Evolutionary conservation across 2,113 vertebrate species (phyloP), one percentile per base, ranked within the genome.

Genomic region (Eublepharis macularius): DNA sequence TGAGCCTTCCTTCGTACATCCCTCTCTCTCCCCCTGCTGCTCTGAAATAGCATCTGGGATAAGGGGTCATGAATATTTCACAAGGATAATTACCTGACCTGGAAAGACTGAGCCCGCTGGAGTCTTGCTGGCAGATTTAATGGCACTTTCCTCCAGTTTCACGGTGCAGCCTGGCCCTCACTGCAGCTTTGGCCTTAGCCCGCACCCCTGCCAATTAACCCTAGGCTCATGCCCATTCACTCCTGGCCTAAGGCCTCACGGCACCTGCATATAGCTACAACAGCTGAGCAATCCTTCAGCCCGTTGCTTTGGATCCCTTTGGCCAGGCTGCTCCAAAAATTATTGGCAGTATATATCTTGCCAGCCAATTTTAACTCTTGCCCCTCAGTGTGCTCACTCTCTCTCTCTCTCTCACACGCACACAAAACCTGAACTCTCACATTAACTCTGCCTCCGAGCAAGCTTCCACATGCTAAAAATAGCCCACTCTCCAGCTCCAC

Each of bases 61-160:
- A 29, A 92, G 90, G 86, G 91, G 73, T 87, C 95, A 95, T 96
- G 95, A 96, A 95, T 96, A 95, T 96, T 95, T 95, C 94, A 96
- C 87, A 77, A 94, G 57, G 86, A 69, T 93, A 94, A 93, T 95
- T 95, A 89, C n/a, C 89, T 95, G 96, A 95, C 95, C 94, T 94
- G 96, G 94, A 95, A 95, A 93, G 91, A 85, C 90, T 82, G 72
- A 85, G 87, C 82, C 78, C 7, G 72, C 76, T 84, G 66, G 12
- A 86, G 77, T 86, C 84, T 86, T 65, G 84, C 84, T 86, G 84
- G 84, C 84, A 86, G 84, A 86, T 86, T 86, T 86, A 86, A 86
- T 86, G 84, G 84, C 84, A 80, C 54, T 80, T 86, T 74, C 84
- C 84, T 80, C 77, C 77, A 24, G 4, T 74, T 86, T 86, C 77